Base-by-base conservation (phyloP, 2,113 vertebrate genomes). In the Argyrosomus japonicus region DNA sequence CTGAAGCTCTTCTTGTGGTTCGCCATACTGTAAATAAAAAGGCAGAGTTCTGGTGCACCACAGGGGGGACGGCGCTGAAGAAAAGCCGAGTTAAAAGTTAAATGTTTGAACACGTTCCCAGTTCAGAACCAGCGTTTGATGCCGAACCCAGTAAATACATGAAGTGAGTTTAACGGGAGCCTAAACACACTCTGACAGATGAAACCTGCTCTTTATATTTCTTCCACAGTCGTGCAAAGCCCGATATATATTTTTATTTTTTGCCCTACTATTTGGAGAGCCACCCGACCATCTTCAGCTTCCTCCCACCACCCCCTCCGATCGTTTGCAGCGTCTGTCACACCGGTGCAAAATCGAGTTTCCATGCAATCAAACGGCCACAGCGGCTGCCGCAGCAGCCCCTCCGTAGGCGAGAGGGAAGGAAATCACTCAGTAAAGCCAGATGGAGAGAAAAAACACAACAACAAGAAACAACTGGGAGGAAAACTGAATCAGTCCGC, bases 261-360 rank as follows among this genome's bases (percentile, higher is more conserved):
- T 14, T 75, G 18, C 70, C 25, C 57, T 36, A 64, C 8, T 74
- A 73, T 11, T 57, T 47, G 40, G n/a, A 70, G 58, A 73, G 40
- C 19, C 68, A 17, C 19, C 73, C 48, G 32, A 25, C n/a, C 53
- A 75, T 61, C 67, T 57, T 32, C 57, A 11, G 5, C 14, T 2
- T 0, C 9, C 10, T 21, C 6, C 23, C 21, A 64, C 27, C 54
- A 1, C 64, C 54, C 78, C 73, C 73, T 78, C 91, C 94, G 95
- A 94, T 91, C 95, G 92, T 96, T 95, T 81, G 94, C 94, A 94
- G 93, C 92, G 92, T 94, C 92, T 92, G 86, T 89, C 89, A 89
- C 84, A 65, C 76, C 79, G 84, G 62, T 81, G 79, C 69, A 78
- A 96, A 95, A 95, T 94, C 48, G 93, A 96, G 94, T 95, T 94